A percentile compares a stretch with the other conserved stretches of the same genome.
These are phyloP conservation scores for Darevskia nairensis DNA, from an alignment of 2,797 vertebrate species.

Conservation along the genomic window DNA sequence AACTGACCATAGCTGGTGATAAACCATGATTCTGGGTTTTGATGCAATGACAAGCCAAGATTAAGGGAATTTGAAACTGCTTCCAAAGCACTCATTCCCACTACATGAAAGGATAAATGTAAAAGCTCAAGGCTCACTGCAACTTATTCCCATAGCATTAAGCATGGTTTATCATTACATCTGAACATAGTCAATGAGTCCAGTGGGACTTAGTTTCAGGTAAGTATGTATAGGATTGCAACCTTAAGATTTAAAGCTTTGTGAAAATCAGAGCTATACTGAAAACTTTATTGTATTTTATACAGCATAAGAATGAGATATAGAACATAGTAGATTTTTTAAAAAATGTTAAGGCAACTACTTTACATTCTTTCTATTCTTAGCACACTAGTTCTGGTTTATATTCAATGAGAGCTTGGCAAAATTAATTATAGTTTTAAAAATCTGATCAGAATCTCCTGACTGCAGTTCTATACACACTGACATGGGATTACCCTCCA, in stretches of 20 bases:
- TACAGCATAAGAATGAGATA: background rate
- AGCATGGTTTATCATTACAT: background rate
- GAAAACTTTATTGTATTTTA: background rate
- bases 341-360: background rate
- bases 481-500: background rate
- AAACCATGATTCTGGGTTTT: background rate
- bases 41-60: background rate
- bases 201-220: background rate
- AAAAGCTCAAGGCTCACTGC: background rate
- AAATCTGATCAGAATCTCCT: background rate
- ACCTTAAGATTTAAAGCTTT: background rate
- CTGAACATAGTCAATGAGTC: background rate
- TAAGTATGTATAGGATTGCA: background rate
- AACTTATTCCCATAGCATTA: background rate
- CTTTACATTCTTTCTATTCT: background rate
- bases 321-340: conserved; percentile 28
- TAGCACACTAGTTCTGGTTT: conserved; percentile 30
- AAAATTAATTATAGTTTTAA: conserved; percentile 16
- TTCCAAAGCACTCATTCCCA: background rate
- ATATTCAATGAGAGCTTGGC: background rate
- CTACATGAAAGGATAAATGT: background rate
- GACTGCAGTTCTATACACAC: background rate
- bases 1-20: background rate
- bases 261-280: background rate
- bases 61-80: background rate